Conservation (phyloP, 2,797 vertebrate species). For the Takifugu ocellatus region DNA sequence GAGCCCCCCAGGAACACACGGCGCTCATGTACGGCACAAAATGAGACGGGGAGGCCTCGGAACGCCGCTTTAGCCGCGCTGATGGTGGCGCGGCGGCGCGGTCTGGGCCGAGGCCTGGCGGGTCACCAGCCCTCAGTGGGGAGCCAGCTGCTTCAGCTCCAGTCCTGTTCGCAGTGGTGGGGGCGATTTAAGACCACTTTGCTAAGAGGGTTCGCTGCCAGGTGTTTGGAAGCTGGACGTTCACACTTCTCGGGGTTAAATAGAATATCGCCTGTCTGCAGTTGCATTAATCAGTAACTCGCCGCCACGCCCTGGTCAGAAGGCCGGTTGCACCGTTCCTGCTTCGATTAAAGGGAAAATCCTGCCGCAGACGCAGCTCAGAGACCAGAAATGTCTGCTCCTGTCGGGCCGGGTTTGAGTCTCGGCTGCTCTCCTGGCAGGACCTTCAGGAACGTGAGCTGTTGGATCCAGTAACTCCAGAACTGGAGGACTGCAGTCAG, state of each 20-base stretch:
- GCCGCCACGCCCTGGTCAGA: slow-evolving; percentile 28
- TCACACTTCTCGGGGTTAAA: slow-evolving; percentile 15
- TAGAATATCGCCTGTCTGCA: slow-evolving; percentile 16
- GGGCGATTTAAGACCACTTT: slow-evolving; percentile 20
- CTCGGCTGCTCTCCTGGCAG: no score
- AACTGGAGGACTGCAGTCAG: no score
- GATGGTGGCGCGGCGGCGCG: slow-evolving; percentile 11
- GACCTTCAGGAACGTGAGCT: no score
- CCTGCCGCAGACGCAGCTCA: neutral
- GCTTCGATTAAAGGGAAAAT: slow-evolving; percentile 32
- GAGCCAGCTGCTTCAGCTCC: slow-evolving; percentile 7
- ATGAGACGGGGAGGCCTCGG: no score
- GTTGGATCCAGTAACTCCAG: no score
- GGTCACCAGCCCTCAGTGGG: neutral
- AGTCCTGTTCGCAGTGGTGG: slow-evolving; percentile 1
- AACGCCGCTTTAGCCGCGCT: no score
- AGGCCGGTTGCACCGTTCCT: slow-evolving; percentile 15
- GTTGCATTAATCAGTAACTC: slow-evolving; percentile 24
- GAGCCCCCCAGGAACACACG: slow-evolving; percentile 17
- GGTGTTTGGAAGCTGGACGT: slow-evolving; percentile 34
- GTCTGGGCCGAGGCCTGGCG: slow-evolving; percentile 12
- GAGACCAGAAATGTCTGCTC: no score
- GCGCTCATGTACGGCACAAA: no score
- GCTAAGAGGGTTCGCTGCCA: neutral
- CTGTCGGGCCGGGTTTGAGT: no score